phyloP scores from a whole-genome alignment of 2,797 vertebrate species.

The Arnoldichthys spilopterus region DNA sequence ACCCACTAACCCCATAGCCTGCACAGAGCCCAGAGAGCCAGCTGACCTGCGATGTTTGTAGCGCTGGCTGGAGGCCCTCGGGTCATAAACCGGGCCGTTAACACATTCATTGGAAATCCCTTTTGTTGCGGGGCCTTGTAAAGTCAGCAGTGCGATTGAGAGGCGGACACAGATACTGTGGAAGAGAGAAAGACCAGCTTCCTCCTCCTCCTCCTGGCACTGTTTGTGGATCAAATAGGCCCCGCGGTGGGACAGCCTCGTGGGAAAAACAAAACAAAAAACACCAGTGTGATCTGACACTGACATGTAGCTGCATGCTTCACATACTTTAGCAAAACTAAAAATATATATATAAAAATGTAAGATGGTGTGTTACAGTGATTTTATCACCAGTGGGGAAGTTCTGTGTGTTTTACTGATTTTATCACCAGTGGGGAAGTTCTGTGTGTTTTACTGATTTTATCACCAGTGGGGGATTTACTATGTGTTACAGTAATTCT shows the following conservation, averaged over 20 bases:
- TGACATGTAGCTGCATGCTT: neutral
- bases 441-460: too few relatives aligned
- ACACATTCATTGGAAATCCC: slow-evolving; percentile 16
- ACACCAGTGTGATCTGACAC: neutral
- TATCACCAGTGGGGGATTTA: too few relatives aligned
- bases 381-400: too few relatives aligned
- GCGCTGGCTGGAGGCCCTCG: neutral
- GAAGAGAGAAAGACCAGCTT: slow-evolving; percentile 6
- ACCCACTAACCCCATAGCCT: neutral
- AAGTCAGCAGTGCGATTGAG: slow-evolving; percentile 10
- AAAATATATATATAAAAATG: too few relatives aligned
- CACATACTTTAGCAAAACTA: too few relatives aligned
- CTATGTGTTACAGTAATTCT: too few relatives aligned
- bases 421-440: too few relatives aligned
- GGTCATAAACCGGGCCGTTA: neutral
- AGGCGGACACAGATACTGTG: slow-evolving; percentile 11
- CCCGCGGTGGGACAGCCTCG: neutral
- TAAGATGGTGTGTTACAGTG: too few relatives aligned
- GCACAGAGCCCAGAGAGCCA: neutral
- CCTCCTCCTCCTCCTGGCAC: slow-evolving; percentile 6
- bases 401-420: too few relatives aligned
- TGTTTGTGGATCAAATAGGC: slow-evolving; percentile 20
- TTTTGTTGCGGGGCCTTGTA: neutral
- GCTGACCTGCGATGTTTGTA: neutral
- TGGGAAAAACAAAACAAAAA: slow-evolving; percentile 7